Percentiles rank a stretch among this genome's conserved stretches.
Conservation (phyloP, 1,140 invertebrate genomes). For the Drosophila rufa region DNA sequence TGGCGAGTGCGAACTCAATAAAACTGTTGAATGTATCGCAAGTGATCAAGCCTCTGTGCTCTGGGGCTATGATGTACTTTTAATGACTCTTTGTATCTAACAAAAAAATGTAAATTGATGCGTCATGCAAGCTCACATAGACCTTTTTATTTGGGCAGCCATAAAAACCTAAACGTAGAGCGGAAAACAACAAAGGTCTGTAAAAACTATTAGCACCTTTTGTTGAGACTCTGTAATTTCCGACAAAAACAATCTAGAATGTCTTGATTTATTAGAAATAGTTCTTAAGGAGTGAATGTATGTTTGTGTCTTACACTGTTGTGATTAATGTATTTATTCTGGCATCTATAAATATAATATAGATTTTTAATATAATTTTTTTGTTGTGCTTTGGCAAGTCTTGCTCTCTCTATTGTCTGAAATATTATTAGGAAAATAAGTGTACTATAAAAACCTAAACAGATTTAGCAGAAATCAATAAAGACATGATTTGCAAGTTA, state of each 20-base stretch:
- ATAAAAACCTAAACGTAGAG: slow-evolving; percentile 7
- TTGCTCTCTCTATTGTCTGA: no score
- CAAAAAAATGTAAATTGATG: slow-evolving; percentile 40
- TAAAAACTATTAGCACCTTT: slow-evolving; percentile 24
- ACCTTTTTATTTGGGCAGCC: slow-evolving; percentile 15
- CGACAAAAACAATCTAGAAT: not conserved
- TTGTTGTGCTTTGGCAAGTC: no score
- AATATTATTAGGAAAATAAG: no score
- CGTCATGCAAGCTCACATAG: slow-evolving; percentile 36
- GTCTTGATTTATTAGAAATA: not conserved
- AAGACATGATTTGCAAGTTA: not conserved
- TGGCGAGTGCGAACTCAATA: slow-evolving; percentile 41
- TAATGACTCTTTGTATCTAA: slow-evolving; percentile 44
- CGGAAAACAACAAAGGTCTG: slow-evolving; percentile 5
- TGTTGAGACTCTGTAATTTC: slow-evolving; percentile 7
- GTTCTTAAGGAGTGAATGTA: not conserved
- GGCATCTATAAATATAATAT: no score
- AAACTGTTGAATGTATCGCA: slow-evolving; percentile 21
- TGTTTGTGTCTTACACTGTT: no score
- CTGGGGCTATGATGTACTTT: slow-evolving; percentile 31
- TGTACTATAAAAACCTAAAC: no score
- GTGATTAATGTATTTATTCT: no score
- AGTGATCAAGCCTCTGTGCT: slow-evolving; percentile 13
- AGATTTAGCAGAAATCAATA: not conserved
- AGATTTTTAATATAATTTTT: no score